Conservation (phyloP, 2,113 vertebrate genomes). For the Asarcornis scutulata region DNA sequence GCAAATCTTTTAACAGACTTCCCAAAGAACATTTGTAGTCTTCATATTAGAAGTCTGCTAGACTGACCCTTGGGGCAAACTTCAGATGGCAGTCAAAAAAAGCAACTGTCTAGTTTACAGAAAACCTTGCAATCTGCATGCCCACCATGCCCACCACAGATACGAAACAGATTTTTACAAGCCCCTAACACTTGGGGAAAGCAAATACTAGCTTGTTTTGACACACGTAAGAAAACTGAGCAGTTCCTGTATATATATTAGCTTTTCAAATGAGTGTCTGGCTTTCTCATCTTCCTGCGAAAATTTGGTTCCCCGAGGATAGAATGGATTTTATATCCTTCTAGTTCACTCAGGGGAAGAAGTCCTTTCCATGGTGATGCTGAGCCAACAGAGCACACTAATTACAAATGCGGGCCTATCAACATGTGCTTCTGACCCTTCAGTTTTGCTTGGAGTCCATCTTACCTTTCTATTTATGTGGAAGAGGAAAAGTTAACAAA, state of each 20-base stretch:
- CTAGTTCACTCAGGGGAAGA: background rate
- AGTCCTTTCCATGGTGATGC: background rate
- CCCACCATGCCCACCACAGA: background rate
- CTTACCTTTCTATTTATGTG: background rate
- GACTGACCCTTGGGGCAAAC: background rate
- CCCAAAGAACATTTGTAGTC: background rate
- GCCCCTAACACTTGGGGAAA: background rate
- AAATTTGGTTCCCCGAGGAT: background rate
- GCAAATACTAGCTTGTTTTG: background rate
- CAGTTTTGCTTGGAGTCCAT: background rate
- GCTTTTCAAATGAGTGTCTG: background rate
- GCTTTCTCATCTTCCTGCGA: background rate
- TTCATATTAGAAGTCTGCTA: background rate
- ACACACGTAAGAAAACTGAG: background rate
- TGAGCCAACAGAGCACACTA: background rate
- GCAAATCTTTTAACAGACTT: background rate
- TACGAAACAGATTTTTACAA: background rate
- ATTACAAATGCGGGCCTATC: background rate
- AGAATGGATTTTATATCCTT: slow-evolving; percentile 14
- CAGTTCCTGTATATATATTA: background rate
- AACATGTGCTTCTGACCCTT: accelerated
- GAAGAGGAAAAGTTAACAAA: background rate
- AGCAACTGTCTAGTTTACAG: background rate
- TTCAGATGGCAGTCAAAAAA: background rate
- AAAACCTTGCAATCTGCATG: background rate